Percentiles rank a stretch among this genome's conserved stretches.
Conservation (phyloP, 2,797 vertebrate genomes). For the Ficedula albicollis region DNA sequence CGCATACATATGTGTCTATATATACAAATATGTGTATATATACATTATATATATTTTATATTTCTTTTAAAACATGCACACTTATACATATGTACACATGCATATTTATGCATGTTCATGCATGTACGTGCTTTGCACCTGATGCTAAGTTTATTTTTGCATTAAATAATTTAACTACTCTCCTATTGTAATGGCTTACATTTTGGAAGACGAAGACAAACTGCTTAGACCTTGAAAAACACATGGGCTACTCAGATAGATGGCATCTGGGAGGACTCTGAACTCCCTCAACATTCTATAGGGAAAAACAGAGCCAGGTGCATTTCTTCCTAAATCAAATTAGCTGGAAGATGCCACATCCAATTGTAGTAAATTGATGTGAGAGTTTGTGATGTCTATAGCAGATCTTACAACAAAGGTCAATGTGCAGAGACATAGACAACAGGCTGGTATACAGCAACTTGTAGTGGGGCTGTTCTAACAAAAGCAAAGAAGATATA, state of each 20-base stretch:
- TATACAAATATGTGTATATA: neutral
- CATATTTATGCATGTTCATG: neutral
- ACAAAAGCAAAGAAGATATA: constrained; percentile 71
- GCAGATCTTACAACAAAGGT: constrained; percentile 99
- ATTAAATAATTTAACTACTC: constrained; percentile 85
- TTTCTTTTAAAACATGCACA: neutral
- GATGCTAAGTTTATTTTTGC: constrained; percentile 85
- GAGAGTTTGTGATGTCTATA: constrained; percentile 99
- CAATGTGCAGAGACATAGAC: constrained; percentile 92
- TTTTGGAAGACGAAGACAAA: constrained; percentile 95
- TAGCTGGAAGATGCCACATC: constrained; percentile 99
- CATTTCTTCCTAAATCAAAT: constrained; percentile 99
- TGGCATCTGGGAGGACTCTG: constrained; percentile 79
- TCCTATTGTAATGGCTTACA: constrained; percentile 81
- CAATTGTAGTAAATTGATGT: constrained; percentile 99
- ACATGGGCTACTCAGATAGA: constrained; percentile 81
- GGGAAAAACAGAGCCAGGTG: constrained; percentile 99
- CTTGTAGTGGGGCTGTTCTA: constrained; percentile 64
- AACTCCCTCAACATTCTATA: constrained; percentile 91
- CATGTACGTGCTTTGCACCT: constrained; percentile 52
- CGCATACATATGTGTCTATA: neutral
- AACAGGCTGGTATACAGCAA: constrained; percentile 89
- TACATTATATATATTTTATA: neutral
- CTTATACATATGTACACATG: neutral
- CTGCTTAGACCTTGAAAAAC: constrained; percentile 92